Evolutionary conservation across 2,888 invertebrate species (phyloP), one percentile per base, ranked within the genome.

Genomic region (Lissocephala sabroskyi): DNA sequence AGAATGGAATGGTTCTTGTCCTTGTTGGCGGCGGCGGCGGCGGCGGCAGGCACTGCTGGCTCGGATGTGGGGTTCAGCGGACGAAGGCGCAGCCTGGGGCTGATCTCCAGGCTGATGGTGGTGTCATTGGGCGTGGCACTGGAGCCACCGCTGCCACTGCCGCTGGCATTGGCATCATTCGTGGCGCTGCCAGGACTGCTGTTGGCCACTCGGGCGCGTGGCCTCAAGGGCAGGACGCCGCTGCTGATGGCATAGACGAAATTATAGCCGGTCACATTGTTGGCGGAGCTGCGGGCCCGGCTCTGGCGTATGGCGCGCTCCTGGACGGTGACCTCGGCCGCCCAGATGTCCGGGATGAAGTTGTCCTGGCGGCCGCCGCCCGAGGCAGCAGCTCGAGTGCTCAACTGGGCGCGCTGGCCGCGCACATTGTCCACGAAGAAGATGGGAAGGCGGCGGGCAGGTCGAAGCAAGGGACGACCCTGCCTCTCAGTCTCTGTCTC

Each of bases 201-300:
- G n/a, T n/a, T n/a, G n/a, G n/a, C n/a, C 4, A 23, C 23, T 1
- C 18, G 16, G 30, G 4, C 17, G 9, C 52, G 41, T 62, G 52
- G 30, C 2, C 63, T 55, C 13, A 74, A 37, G 3, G 83, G 79
- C 29, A 84, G 47, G 2, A 84, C 83, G 1, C 84, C 84, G 48
- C 84, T 85, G 51, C 81, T 84, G 14, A 85, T 83, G 7, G 85
- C 84, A 53, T 85, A 85, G 2, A 85, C 84, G 57, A 81, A 82
- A 49, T 83, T 83, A 37, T 84, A 83, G 0, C 82, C 83, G 19
- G 80, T 82, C 2, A 79, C 79, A 35, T 67, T 65, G 0, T 79
- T 76, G 49, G 59, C 70, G 0, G 80, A 65, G 42, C 66, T 79
- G 1, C 80, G 68, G 1, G 80, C 77, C 0, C 79, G 79, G 45